These are phyloP conservation scores for Pollimyrus isidori DNA, from an alignment of 2,113 vertebrate species.

Conservation along the genomic window DNA sequence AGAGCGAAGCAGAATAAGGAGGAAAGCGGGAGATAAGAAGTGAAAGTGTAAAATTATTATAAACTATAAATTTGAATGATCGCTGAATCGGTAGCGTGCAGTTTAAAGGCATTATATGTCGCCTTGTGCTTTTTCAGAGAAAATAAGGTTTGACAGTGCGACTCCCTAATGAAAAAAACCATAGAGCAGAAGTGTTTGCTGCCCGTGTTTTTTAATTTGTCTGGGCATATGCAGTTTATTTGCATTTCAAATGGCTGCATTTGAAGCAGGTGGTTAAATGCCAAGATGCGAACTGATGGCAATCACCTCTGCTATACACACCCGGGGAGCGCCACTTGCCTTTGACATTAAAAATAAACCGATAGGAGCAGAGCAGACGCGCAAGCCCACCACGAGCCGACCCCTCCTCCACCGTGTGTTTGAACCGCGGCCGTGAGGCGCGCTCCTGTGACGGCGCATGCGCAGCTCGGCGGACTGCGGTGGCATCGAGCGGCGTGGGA, in stretches of 20 bases:
- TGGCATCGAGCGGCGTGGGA: not conserved
- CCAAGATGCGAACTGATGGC: conserved; percentile 68
- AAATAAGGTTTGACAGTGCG: conserved; percentile 50
- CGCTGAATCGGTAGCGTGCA: conserved; percentile 39
- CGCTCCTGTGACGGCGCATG: not conserved
- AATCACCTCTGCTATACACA: conserved; percentile 58
- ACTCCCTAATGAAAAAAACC: conserved; percentile 48
- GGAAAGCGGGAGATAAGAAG: conserved; percentile 2
- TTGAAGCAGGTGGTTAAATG: conserved; percentile 70
- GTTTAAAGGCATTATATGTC: conserved; percentile 26
- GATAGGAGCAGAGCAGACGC: conserved; percentile 38
- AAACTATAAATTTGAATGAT: conserved; percentile 45
- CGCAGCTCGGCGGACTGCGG: not conserved
- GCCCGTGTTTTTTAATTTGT: conserved; percentile 56
- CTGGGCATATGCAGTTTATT: conserved; percentile 60
- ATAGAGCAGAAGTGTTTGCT: conserved; percentile 54
- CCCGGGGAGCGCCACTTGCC: conserved; percentile 39
- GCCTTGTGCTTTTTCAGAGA: conserved; percentile 6
- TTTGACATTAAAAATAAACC: conserved; percentile 63
- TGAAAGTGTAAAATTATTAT: not conserved
- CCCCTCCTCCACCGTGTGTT: not conserved
- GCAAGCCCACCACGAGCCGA: conserved; percentile 34
- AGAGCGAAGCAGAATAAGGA: conserved; percentile 28
- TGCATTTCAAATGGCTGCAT: conserved; percentile 71
- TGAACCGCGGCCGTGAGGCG: not conserved